These are phyloP conservation scores for Hesperophylax magnus DNA, from an alignment of 1,140 invertebrate genomes.

Conservation along the genomic window DNA sequence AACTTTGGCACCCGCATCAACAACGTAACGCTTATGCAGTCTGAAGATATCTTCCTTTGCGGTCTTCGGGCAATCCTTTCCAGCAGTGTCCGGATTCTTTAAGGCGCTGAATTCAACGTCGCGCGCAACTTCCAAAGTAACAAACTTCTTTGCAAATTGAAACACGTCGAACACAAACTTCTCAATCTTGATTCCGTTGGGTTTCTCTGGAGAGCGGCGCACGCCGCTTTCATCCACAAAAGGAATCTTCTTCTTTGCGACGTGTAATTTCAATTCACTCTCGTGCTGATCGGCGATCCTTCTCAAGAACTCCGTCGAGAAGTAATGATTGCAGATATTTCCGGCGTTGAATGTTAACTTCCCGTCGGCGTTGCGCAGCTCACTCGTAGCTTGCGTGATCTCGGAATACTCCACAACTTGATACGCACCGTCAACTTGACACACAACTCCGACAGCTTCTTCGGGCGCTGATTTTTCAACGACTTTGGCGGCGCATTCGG, in stretches of 20 bases:
- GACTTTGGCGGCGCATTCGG: slow-evolving; percentile 97
- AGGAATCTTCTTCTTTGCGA: slow-evolving; percentile 98
- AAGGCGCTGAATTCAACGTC: slow-evolving; percentile 97
- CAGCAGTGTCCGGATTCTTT: slow-evolving; percentile 91
- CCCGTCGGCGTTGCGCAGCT: slow-evolving; percentile 84
- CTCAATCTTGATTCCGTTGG: slow-evolving; percentile 99
- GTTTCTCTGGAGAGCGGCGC: slow-evolving; percentile 80
- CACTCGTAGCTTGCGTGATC: slow-evolving; percentile 89
- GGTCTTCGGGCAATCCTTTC: slow-evolving; percentile 93
- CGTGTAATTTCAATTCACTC: slow-evolving; percentile 87
- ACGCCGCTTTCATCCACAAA: slow-evolving; percentile 83
- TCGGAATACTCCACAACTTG: slow-evolving; percentile 99
- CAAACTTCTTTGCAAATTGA: slow-evolving; percentile 91
- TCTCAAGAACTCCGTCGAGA: slow-evolving; percentile 88
- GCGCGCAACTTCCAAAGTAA: slow-evolving; percentile 93
- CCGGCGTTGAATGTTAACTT: slow-evolving; percentile 92
- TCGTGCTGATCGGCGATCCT: slow-evolving; percentile 77
- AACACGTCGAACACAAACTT: slow-evolving; percentile 99
- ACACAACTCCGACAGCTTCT: slow-evolving; percentile 96
- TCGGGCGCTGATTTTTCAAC: slow-evolving; percentile 92
- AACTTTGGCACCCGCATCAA: slow-evolving; percentile 86
- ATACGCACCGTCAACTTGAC: slow-evolving; percentile 88
- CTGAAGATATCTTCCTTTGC: slow-evolving; percentile 83
- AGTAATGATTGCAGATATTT: slow-evolving; percentile 99
- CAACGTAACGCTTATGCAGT: slow-evolving; percentile 88